Percentiles rank a stretch among this genome's conserved stretches.
Evolutionary conservation across 2,888 invertebrate genomes (phyloP).

Genomic region (Chaetoderma sp.): DNA sequence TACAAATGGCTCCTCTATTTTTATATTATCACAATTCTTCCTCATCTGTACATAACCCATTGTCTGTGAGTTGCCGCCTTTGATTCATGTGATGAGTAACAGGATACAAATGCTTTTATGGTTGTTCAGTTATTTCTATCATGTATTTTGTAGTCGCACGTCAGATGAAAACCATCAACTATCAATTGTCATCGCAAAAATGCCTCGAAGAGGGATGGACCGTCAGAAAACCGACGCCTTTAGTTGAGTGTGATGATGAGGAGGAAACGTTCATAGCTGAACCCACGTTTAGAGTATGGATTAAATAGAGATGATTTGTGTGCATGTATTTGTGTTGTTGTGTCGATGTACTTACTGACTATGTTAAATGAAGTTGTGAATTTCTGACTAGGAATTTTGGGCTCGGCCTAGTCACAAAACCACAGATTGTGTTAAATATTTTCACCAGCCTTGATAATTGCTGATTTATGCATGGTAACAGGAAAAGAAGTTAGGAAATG

Average conservation of each 20-base stretch:
- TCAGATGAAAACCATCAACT: constrained; percentile 69
- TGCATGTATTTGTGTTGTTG: background rate
- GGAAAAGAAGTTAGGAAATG: no score
- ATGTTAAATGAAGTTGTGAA: background rate
- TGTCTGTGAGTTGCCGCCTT: background rate
- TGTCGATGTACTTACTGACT: background rate
- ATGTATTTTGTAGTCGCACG: constrained; percentile 48
- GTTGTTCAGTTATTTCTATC: background rate
- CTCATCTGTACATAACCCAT: background rate
- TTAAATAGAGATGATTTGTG: background rate
- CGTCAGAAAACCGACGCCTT: constrained; percentile 59
- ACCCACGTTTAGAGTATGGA: constrained; percentile 22
- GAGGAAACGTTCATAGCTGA: constrained; percentile 56
- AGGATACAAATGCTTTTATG: background rate
- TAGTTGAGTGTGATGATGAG: constrained; percentile 45
- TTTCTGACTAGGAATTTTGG: background rate
- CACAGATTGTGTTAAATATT: no score
- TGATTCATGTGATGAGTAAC: background rate
- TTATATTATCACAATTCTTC: no score
- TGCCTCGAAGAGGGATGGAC: constrained; percentile 69
- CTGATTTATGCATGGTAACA: no score
- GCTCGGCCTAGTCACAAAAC: no score
- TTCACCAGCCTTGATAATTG: no score
- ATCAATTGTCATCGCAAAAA: constrained; percentile 66
- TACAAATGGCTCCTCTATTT: no score